Evolutionary conservation across 2,888 invertebrate species (phyloP), one percentile per base, ranked within the genome.

Genomic region (Clostera curtula): DNA sequence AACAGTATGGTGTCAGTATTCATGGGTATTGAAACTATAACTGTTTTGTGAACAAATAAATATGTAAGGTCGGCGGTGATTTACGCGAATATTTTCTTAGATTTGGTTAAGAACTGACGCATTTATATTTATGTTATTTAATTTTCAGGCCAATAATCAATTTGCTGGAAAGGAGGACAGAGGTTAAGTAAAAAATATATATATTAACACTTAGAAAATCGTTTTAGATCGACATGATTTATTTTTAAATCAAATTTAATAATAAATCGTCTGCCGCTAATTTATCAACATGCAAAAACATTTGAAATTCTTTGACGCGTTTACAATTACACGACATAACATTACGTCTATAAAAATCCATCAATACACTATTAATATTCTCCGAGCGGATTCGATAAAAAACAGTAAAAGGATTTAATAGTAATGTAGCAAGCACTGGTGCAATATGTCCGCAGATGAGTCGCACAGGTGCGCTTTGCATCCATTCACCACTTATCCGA

Each of bases 401-500:
- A 38, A 36, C 42, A 37, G 42, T 45, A 33, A 37, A 38, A 42
- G 31, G 40, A 34, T 49, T 36, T 20, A 30, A 27, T 4, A 30
- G 12, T 34, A 34, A 37, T 43, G 35, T 39, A 38, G 31, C 43
- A 43, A 36, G 46, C 43, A 25, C 27, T 51, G 61, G 66, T 67
- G 67, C 67, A 57, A 60, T 53, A 56, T 49, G 48, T 46, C 52
- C 46, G 36, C 43, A 46, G 58, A 51, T 46, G 56, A 49, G 50
- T 34, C 45, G 56, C 58, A 60, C 74, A 69, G 69, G 76, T 70
- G 70, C 50, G 60, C 57, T 48, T 43, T 46, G 49, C 56, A 44
- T 50, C 50, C 49, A 53, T 40, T 56, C 57, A 75, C 68, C 80
- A 80, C 76, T 79, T 77, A 73, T 56, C 57, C 65, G 63, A 68